Evolutionary conservation across 2,888 invertebrate species (phyloP).

Genomic region (Lasioglossum vierecki): DNA sequence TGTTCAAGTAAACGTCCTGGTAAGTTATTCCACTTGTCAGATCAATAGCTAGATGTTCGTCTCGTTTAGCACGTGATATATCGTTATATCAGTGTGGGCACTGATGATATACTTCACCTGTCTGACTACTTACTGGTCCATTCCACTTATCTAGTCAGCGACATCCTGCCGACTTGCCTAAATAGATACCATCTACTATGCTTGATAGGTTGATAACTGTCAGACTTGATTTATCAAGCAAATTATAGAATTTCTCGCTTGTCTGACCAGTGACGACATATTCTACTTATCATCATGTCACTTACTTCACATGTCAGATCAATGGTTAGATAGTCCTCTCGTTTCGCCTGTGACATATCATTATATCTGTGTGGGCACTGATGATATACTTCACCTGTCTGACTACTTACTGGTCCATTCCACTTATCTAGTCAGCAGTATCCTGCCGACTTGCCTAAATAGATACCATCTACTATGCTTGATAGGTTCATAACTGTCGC

Average conservation of each 20-base stretch:
- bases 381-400: background rate
- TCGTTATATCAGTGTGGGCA: background rate
- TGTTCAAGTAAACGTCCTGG: background rate
- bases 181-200: background rate
- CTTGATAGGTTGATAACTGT: background rate
- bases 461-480: background rate
- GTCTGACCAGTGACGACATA: background rate
- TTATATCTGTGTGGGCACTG: background rate
- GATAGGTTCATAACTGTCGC: background rate
- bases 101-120: background rate
- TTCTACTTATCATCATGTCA: background rate
- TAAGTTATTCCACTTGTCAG: background rate
- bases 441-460: background rate
- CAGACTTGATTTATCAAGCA: no score
- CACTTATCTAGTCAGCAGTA: background rate
- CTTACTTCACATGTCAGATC: background rate
- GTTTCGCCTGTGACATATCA: background rate
- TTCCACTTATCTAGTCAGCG: background rate
- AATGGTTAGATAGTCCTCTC: background rate
- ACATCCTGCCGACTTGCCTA: background rate
- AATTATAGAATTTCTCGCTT: background rate
- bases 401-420: background rate
- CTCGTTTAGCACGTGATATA: background rate
- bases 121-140: background rate
- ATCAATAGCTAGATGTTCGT: background rate